A percentile compares a stretch with the other conserved stretches of the same genome.
These are phyloP conservation scores for Oscheius sp. DNA, from an alignment of 2,888 invertebrate species.

Conservation along the genomic window DNA sequence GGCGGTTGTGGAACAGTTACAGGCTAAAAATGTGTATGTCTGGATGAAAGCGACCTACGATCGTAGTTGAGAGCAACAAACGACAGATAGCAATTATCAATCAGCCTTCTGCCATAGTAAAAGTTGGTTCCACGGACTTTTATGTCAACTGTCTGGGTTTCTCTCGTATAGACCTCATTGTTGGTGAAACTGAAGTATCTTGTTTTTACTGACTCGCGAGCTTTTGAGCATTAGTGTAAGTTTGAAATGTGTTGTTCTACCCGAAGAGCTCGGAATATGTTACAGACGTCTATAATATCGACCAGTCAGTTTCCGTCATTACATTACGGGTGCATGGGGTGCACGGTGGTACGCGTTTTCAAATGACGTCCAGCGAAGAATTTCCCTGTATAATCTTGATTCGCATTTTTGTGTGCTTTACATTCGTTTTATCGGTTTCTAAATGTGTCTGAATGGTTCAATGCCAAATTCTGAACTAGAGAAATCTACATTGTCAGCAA, in stretches of 20 bases:
- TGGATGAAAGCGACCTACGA: not conserved
- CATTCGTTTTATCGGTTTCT: too few relatives aligned
- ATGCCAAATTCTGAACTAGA: too few relatives aligned
- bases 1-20: constrained; percentile 6
- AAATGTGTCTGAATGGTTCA: too few relatives aligned
- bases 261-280: too few relatives aligned
- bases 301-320: too few relatives aligned
- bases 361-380: too few relatives aligned
- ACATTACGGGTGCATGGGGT: too few relatives aligned
- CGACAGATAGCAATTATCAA: not conserved
- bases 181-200: not conserved
- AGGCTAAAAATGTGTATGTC: not conserved
- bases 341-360: too few relatives aligned
- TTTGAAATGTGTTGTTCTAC: not conserved
- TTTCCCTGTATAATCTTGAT: too few relatives aligned
- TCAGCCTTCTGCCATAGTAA: not conserved
- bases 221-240: not conserved
- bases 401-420: too few relatives aligned
- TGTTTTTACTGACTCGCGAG: not conserved
- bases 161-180: not conserved
- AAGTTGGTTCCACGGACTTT: not conserved
- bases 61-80: not conserved
- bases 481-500: too few relatives aligned
- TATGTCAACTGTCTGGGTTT: not conserved
- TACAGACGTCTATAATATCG: too few relatives aligned